Percentiles rank a stretch among this genome's conserved stretches.
Evolutionary conservation across 2,797 vertebrate species (phyloP).

Genomic region (Gallinago solitaria): DNA sequence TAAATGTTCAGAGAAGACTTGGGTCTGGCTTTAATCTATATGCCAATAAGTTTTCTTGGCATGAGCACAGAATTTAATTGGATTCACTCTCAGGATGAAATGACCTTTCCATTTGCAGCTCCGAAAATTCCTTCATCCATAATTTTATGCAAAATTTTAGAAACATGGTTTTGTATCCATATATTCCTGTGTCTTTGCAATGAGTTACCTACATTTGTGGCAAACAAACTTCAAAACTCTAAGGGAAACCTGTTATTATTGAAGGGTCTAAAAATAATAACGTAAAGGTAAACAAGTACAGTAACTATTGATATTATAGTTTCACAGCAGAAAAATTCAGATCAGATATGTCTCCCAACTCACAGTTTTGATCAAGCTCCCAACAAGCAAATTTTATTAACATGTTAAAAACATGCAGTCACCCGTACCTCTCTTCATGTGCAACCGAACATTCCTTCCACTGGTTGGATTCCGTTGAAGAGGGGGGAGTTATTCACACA

Average conservation of each 20-base stretch:
- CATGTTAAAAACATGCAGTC: not conserved
- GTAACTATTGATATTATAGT: not conserved
- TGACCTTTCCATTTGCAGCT: not conserved
- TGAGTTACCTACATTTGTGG: not conserved
- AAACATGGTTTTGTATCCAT: not conserved
- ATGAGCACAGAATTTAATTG: not conserved
- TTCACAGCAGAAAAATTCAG: not conserved
- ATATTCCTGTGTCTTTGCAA: not conserved
- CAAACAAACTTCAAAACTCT: not conserved
- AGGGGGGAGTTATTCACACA: not conserved
- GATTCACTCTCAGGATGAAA: slow-evolving; percentile 2
- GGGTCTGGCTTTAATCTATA: not conserved
- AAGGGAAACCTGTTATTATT: not conserved
- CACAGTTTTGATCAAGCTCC: not conserved
- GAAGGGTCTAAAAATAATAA: not conserved
- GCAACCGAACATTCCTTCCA: not conserved
- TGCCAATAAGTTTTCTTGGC: not conserved
- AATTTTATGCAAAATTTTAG: not conserved
- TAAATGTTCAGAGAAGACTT: not conserved
- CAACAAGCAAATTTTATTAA: not conserved
- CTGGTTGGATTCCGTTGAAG: not conserved
- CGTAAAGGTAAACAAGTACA: not conserved
- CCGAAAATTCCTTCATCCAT: not conserved
- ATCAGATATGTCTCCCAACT: not conserved
- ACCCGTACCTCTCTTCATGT: not conserved